A percentile compares a stretch with the other conserved stretches of the same genome.
Evolutionary conservation across 2,888 invertebrate species (phyloP).

Genomic region (Folsomia manolachei): DNA sequence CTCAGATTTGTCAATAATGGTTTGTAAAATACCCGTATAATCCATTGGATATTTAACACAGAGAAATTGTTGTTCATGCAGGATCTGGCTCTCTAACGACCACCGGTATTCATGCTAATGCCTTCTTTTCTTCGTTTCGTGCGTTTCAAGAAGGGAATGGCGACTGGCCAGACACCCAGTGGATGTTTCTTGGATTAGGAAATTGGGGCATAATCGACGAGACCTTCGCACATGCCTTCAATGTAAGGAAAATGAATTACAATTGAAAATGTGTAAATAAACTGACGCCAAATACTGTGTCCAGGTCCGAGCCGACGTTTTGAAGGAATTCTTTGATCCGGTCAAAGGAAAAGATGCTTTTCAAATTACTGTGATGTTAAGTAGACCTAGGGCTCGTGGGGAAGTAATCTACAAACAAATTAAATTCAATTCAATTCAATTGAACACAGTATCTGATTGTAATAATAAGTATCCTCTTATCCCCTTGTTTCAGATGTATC

Average conservation of each 20-base stretch:
- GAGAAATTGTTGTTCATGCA: no score
- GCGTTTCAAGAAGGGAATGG: slow-evolving; percentile 39
- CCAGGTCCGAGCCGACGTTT: slow-evolving; percentile 46
- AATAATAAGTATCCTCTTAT: no score
- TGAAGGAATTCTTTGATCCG: slow-evolving; percentile 44
- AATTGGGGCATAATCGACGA: slow-evolving; percentile 43
- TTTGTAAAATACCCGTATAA: no score
- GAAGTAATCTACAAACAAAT: no score
- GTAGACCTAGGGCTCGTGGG: slow-evolving; percentile 46
- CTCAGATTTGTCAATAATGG: slow-evolving; percentile 42
- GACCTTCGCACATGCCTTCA: slow-evolving; percentile 39
- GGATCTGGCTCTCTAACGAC: slow-evolving; percentile 44
- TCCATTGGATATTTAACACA: no score
- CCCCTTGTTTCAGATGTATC: slow-evolving; percentile 31
- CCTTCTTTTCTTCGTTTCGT: slow-evolving; percentile 46
- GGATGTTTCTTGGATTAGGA: slow-evolving; percentile 45
- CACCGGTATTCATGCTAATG: slow-evolving; percentile 47
- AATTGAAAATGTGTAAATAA: not conserved
- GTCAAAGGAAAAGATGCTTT: slow-evolving; percentile 47
- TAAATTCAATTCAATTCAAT: no score
- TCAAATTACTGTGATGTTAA: slow-evolving; percentile 48
- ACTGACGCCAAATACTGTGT: no score
- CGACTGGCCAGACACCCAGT: slow-evolving; percentile 49
- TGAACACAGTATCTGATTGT: no score
- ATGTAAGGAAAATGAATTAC: not conserved